phyloP scores from a whole-genome alignment of 2,888 invertebrate genomes.

The Melikaiella ostensackeni region DNA sequence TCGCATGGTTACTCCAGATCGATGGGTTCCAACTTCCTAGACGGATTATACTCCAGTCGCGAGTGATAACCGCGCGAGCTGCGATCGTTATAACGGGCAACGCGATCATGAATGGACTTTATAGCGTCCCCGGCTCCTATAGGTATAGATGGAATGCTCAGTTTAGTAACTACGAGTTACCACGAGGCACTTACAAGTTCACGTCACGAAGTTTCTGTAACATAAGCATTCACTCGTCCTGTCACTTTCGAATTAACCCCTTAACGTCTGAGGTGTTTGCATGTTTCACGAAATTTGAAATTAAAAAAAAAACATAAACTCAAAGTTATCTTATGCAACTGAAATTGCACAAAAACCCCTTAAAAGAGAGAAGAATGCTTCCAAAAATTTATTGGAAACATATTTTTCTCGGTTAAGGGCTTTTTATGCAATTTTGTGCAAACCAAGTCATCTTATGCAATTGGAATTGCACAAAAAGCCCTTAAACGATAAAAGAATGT shows the following conservation, averaged over 20 bases:
- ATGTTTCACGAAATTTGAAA: not conserved
- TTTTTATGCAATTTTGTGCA: too few species aligned
- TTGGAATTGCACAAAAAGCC: too few species aligned
- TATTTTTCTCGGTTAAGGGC: too few species aligned
- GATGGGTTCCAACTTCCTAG: constrained; percentile 35
- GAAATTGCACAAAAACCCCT: too few species aligned
- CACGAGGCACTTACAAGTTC: constrained; percentile 30
- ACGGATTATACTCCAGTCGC: constrained; percentile 37
- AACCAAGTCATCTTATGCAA: too few species aligned
- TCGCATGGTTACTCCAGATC: not conserved
- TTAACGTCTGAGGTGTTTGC: not conserved
- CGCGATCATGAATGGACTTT: constrained; percentile 71
- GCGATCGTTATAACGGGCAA: constrained; percentile 57
- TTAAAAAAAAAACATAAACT: too few species aligned
- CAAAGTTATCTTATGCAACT: too few species aligned
- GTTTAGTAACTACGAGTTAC: constrained; percentile 64
- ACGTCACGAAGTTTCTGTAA: constrained; percentile 29
- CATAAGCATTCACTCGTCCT: constrained; percentile 1
- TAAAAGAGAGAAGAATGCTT: too few species aligned
- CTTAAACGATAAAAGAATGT: too few species aligned
- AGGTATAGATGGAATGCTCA: constrained; percentile 59
- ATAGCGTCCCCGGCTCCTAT: constrained; percentile 65
- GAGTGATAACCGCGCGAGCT: constrained; percentile 47
- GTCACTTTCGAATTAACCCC: constrained; percentile 14
- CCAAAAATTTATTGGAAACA: too few species aligned